Conservation (phyloP, 2,888 invertebrate species). For the Stenchaetothrips biformis region DNA sequence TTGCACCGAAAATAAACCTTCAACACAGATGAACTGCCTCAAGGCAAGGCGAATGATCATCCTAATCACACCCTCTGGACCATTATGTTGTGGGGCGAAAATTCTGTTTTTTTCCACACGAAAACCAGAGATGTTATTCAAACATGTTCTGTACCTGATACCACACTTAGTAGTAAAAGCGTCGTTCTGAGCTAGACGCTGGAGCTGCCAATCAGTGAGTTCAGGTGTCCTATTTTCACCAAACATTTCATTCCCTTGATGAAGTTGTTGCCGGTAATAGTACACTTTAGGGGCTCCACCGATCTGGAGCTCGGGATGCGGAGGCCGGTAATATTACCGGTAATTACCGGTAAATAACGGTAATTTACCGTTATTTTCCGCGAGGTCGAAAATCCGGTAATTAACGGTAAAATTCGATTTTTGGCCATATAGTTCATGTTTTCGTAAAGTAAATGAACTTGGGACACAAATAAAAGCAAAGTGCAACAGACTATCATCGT, state of each 20-base stretch:
- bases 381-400: too few species aligned
- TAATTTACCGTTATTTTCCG: too few species aligned
- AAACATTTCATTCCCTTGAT: neutral
- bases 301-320: too few species aligned
- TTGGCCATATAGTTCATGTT: too few species aligned
- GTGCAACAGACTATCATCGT: too few species aligned
- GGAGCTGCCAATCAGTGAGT: neutral
- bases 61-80: neutral
- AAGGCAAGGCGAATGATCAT: neutral
- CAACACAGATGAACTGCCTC: neutral
- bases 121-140: neutral
- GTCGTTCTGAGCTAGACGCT: neutral
- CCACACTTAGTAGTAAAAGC: neutral
- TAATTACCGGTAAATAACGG: too few species aligned
- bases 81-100: neutral
- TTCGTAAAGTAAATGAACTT: too few species aligned
- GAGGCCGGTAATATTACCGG: too few species aligned
- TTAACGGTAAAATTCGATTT: too few species aligned
- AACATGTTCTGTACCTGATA: neutral
- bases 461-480: too few species aligned
- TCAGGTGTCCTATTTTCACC: neutral
- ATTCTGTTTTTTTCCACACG: neutral
- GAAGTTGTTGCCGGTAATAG: neutral
- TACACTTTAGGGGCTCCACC: too few species aligned
- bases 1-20: neutral